Conservation (phyloP, 1,140 invertebrate genomes). For the Paralvinella palmiformis region DNA sequence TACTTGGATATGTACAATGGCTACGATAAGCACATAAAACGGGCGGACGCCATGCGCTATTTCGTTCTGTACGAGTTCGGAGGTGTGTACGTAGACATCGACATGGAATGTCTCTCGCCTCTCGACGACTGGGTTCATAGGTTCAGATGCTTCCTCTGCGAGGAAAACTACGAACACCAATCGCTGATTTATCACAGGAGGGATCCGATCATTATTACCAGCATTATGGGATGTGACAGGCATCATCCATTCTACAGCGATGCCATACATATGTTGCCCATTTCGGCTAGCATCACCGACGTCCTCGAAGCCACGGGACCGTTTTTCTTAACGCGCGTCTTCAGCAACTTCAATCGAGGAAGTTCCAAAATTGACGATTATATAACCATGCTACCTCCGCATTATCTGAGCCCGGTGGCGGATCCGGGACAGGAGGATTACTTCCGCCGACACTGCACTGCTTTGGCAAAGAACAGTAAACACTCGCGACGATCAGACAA, state of each 20-base stretch:
- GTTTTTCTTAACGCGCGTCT: not conserved
- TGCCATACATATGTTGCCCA: not conserved
- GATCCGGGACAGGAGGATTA: not conserved
- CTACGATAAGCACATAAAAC: conserved; percentile 35
- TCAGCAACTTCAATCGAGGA: not conserved
- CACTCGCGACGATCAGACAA: no score
- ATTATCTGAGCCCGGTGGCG: not conserved
- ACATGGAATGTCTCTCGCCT: conserved; percentile 38
- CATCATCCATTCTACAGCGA: not conserved
- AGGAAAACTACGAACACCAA: conserved; percentile 37
- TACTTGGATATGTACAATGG: conserved; percentile 33
- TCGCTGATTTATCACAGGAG: conserved; percentile 5
- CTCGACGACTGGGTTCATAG: conserved; percentile 31
- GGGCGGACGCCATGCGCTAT: conserved; percentile 13
- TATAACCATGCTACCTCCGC: not conserved
- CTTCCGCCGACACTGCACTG: not conserved
- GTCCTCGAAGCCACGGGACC: not conserved
- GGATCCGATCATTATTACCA: not conserved
- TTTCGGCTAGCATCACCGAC: not conserved
- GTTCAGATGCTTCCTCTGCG: conserved; percentile 38
- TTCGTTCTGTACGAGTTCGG: conserved; percentile 39
- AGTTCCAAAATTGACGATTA: not conserved
- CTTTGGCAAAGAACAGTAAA: not conserved
- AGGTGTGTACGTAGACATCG: conserved; percentile 43
- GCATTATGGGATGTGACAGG: not conserved